Conservation (phyloP, 2,888 invertebrate genomes). For the Mechanitis messenoides region DNA sequence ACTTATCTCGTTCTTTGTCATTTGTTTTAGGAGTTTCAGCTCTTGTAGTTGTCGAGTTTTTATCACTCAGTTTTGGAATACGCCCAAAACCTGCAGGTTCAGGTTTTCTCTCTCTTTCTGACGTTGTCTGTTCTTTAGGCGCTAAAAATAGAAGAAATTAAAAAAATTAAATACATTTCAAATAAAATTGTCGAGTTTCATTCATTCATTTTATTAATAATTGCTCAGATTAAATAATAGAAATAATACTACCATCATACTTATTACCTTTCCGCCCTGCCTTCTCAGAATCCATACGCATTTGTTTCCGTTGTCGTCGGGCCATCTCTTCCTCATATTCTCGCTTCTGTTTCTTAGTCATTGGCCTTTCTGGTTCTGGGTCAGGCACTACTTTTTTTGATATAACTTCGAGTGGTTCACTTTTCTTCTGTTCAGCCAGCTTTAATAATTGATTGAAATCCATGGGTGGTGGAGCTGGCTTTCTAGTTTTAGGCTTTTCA, state of each 20-base stretch:
- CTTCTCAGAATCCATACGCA: slow-evolving; percentile 59
- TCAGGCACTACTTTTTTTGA: slow-evolving; percentile 57
- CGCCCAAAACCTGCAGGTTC: slow-evolving; percentile 54
- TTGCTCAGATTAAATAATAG: slow-evolving; percentile 5
- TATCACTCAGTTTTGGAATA: slow-evolving; percentile 74
- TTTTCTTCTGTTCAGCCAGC: slow-evolving; percentile 88
- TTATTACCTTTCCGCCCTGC: slow-evolving; percentile 43
- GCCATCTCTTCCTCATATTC: slow-evolving; percentile 85
- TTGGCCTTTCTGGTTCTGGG: slow-evolving; percentile 80
- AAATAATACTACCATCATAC: background rate
- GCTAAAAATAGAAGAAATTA: slow-evolving; percentile 36
- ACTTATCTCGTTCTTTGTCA: slow-evolving; percentile 43
- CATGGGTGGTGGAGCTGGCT: slow-evolving; percentile 82
- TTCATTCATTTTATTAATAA: too few species aligned
- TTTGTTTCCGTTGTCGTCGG: slow-evolving; percentile 70
- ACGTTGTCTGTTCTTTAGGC: slow-evolving; percentile 47
- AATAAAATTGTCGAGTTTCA: too few species aligned
- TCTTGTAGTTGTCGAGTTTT: slow-evolving; percentile 31
- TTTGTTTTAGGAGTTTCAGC: slow-evolving; percentile 44
- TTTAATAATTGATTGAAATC: slow-evolving; percentile 87
- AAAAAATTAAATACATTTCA: background rate
- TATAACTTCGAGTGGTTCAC: slow-evolving; percentile 80
- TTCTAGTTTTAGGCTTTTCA: slow-evolving; percentile 77
- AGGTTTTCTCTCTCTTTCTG: slow-evolving; percentile 53
- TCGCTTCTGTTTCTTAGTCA: slow-evolving; percentile 88